Evolutionary conservation across 1,140 invertebrate genomes (phyloP).

Genomic region (Brachionus asplanchnoidis): DNA sequence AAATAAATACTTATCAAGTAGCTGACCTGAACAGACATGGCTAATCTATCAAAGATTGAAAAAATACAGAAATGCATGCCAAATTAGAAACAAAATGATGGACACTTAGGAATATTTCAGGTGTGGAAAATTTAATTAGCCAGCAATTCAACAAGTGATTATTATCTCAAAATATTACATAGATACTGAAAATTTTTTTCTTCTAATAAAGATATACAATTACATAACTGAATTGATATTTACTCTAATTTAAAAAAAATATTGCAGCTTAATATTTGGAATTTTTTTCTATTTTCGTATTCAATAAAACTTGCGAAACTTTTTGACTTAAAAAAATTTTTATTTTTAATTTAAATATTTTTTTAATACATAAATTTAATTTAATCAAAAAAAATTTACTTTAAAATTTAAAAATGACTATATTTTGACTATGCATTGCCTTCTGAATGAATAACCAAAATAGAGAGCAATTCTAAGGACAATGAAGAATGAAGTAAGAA

Average conservation of each 20-base stretch:
- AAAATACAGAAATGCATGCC: not conserved
- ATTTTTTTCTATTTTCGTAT: not conserved
- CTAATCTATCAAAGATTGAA: not conserved
- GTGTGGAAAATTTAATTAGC: conserved; percentile 25
- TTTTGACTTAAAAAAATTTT: not conserved
- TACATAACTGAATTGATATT: conserved; percentile 31
- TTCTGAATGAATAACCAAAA: no score
- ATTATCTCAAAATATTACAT: not conserved
- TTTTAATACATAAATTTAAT: not conserved
- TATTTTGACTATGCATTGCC: no score
- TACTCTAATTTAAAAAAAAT: not conserved
- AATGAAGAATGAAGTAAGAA: no score
- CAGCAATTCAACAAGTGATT: not conserved
- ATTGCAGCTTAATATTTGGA: not conserved
- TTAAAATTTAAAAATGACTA: no score
- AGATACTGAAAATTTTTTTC: not conserved
- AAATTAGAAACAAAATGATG: not conserved
- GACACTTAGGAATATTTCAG: not conserved
- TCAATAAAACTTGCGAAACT: not conserved
- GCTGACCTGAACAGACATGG: not conserved
- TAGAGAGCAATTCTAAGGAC: no score
- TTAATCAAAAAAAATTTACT: no score
- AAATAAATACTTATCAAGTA: not conserved
- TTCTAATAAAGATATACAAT: conserved; percentile 10
- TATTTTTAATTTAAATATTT: not conserved